Base-by-base conservation (phyloP, 1,140 invertebrate species). In the Zaprionus gabonicus region DNA sequence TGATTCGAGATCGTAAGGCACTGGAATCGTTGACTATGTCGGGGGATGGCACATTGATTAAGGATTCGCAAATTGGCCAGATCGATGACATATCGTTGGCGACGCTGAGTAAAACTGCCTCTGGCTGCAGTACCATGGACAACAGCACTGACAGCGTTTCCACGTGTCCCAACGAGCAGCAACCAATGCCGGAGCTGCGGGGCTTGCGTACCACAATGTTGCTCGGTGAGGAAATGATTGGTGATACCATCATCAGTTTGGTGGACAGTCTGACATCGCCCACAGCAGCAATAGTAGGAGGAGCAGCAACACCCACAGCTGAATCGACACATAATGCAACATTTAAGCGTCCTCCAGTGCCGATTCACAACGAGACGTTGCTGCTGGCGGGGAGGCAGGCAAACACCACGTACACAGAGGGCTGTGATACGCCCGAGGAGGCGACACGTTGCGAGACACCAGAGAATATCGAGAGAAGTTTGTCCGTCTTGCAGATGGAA, bases 61-160 rank as follows among this genome's bases (percentile, higher is more conserved):
- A 92, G 58, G 91, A 92, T 56, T 91, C 83, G n/a, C 92, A 92
- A 53, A 92, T 92, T 51, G 88, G 79, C 0, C 91, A 92, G 56
- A 92, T 91, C 15, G 91, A 92, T 67, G 91, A 92, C 62, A 92
- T 92, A 65, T 91, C 91, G 12, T 57, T 92, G 41, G 80, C 81
- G 5, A 86, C 83, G 3, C 25, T 87, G 17, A 92, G 91, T 38
- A 92, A 92, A 81, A 91, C 91, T 0, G 82, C 84, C 7, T 92
- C 91, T 0, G 91, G 85, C 36, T 91, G 80, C 66, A 92, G 91
- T 64, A 92, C 91, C 12, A 92, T 92, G 91, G 85, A 92, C 31
- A 92, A 92, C 64, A 92, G 91, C 51, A 91, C 91, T 0, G 91
- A 92, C n/a, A 92, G 91, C 57, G 83, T 88, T 66, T 91, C 78